Base-by-base conservation (phyloP, 2,888 invertebrate genomes). In the Cenopis cana region DNA sequence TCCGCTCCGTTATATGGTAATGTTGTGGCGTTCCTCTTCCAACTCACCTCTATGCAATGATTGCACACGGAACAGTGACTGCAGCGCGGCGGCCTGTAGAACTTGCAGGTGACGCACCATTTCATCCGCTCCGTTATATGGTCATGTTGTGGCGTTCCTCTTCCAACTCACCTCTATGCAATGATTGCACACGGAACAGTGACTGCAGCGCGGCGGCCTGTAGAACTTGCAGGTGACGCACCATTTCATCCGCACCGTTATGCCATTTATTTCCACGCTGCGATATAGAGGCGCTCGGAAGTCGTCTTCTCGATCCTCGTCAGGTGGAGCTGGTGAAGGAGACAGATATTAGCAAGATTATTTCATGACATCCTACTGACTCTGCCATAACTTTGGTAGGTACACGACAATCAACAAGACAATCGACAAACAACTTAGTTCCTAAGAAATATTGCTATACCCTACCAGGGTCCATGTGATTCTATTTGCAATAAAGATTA, bases 161-260 rank as follows among this genome's bases (percentile, higher is more conserved):
- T 33, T 18, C 17, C 17, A 8, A 33, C 94, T 89, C 85, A 98
- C 98, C 96, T 98, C 98, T 90, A 98, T 99, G 91, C 99, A 99
- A 87, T 98, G 98, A 94, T 99, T 98, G 95, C 99, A 99, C 73
- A 99, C 99, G 79, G 99, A 99, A 93, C 99, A 99, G 93, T 99
- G 99, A 73, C 99, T 99, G 93, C 99, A 99, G 85, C 99, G 95
- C 76, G 99, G 99, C 87, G 99, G 99, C 84, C 99, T 95, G 94
- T 99, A 99, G 94, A 99, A 99, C 94, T 99, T 98, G 94, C 99
- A 99, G 2, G 99, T 99, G 79, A 98, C 98, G 93, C 99, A 99
- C 99, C 99, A 99, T 94, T 99, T 99, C 99, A 99, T 99, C 75
- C 99, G 96, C 74, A 99, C 99, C 14, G 98, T 98, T 79, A 99